These are phyloP conservation scores for Ianthella basta DNA, from an alignment of 37 sponge, comb jelly and placozoan species.

Conservation along the genomic window DNA sequence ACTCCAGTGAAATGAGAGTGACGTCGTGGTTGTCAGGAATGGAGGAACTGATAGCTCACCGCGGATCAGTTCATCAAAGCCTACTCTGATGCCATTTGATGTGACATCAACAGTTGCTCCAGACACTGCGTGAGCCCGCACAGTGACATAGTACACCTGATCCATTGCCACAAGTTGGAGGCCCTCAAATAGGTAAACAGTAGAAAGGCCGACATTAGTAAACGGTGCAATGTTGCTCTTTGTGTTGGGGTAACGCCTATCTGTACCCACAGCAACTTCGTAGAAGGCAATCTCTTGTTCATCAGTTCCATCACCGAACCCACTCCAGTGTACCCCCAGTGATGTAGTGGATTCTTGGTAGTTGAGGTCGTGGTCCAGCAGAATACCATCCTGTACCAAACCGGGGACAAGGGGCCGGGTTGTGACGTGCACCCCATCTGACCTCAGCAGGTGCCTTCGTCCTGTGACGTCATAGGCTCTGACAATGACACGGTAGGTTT, in stretches of 20 bases:
- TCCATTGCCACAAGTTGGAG: conserved; percentile 59
- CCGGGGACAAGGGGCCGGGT: conserved; percentile 55
- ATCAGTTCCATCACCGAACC: conserved; percentile 67
- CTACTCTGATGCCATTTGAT: conserved; percentile 77
- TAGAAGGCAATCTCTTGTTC: conserved; percentile 72
- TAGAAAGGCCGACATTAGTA: conserved; percentile 55
- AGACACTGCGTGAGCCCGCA: conserved; percentile 74
- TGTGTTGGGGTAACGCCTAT: conserved; percentile 63
- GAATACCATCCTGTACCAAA: conserved; percentile 70
- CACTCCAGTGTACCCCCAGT: conserved; percentile 64
- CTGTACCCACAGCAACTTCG: conserved; percentile 75
- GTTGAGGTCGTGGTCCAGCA: conserved; percentile 63
- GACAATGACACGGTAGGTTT: conserved; percentile 73
- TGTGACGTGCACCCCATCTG: conserved; percentile 66
- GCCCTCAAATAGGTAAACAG: conserved; percentile 44
- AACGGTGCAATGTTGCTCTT: conserved; percentile 74
- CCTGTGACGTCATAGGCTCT: conserved; percentile 63
- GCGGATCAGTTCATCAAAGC: conserved; percentile 45
- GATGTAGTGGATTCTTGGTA: conserved; percentile 63
- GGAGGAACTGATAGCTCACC: conserved; percentile 49
- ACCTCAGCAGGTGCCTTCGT: conserved; percentile 35
- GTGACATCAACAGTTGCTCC: conserved; percentile 66
- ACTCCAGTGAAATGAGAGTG: conserved; percentile 58
- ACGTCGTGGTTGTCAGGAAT: conserved; percentile 58
- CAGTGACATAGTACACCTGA: conserved; percentile 76